These are phyloP conservation scores for Urocynchramus pylzowi DNA, from an alignment of 2,113 vertebrate genomes.

Conservation along the genomic window DNA sequence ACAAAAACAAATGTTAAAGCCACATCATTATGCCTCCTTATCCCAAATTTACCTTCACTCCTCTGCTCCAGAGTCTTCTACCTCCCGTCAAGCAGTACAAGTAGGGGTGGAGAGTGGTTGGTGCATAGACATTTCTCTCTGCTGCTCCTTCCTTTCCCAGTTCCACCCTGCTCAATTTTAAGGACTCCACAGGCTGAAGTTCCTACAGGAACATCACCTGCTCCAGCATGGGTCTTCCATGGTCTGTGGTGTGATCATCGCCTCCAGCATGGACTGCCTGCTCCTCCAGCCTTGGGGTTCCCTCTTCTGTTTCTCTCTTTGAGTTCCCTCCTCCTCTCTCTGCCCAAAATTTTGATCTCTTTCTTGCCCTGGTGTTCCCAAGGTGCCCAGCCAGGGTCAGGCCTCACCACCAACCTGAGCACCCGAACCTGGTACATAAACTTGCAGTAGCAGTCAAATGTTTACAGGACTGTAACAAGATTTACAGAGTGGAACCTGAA, in stretches of 20 bases:
- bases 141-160: neutral
- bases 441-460: neutral
- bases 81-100: neutral
- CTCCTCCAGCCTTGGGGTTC: neutral
- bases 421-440: neutral
- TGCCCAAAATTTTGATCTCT: neutral
- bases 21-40: neutral
- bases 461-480: neutral
- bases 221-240: neutral
- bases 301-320: neutral
- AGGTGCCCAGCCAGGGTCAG: neutral
- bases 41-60: neutral
- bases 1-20: neutral
- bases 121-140: neutral
- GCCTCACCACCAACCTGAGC: neutral
- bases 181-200: neutral
- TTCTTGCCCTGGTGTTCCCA: neutral
- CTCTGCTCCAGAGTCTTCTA: neutral
- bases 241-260: neutral
- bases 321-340: neutral
- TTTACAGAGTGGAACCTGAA: neutral
- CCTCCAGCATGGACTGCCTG: neutral
- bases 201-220: neutral
- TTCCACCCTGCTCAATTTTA: neutral
- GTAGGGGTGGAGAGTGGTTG: neutral